Evolutionary conservation across 2,797 vertebrate species (phyloP).

Genomic region (Dipus sagitta): DNA sequence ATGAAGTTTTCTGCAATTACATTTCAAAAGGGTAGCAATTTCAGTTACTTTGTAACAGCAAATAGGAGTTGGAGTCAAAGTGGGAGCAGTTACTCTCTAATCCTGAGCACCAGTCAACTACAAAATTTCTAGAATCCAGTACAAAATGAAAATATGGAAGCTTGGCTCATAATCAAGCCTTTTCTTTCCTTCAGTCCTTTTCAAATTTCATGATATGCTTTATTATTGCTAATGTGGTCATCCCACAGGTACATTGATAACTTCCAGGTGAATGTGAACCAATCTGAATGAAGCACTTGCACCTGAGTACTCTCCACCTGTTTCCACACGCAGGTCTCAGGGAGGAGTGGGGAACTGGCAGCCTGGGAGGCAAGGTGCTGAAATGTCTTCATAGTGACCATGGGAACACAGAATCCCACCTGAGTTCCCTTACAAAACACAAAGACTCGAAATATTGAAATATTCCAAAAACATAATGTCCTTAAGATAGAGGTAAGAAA

Average conservation of each 20-base stretch:
- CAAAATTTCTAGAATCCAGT: not conserved
- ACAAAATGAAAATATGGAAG: not conserved
- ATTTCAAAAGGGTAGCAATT: not conserved
- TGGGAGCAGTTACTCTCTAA: not conserved
- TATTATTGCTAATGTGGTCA: not conserved
- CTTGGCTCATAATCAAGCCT: not conserved
- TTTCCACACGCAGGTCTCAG: not conserved
- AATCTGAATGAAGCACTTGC: fast-evolving
- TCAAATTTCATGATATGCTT: not conserved
- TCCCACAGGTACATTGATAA: not conserved
- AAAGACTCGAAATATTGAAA: not conserved
- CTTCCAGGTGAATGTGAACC: not conserved
- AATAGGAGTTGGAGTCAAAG: not conserved
- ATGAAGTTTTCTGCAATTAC: not conserved
- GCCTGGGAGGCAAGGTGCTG: not conserved
- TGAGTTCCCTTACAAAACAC: not conserved
- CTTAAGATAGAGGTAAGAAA: not conserved
- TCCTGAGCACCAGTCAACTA: not conserved
- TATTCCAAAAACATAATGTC: not conserved
- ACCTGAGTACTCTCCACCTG: fast-evolving
- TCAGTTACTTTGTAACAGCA: not conserved
- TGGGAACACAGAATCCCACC: too few species aligned
- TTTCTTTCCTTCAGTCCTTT: not conserved
- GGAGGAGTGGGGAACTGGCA: not conserved
- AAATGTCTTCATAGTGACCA: not conserved